A percentile compares a stretch with the other conserved stretches of the same genome.
These are phyloP conservation scores for Sapayoa aenigma DNA, from an alignment of 2,113 vertebrate genomes.

Conservation along the genomic window DNA sequence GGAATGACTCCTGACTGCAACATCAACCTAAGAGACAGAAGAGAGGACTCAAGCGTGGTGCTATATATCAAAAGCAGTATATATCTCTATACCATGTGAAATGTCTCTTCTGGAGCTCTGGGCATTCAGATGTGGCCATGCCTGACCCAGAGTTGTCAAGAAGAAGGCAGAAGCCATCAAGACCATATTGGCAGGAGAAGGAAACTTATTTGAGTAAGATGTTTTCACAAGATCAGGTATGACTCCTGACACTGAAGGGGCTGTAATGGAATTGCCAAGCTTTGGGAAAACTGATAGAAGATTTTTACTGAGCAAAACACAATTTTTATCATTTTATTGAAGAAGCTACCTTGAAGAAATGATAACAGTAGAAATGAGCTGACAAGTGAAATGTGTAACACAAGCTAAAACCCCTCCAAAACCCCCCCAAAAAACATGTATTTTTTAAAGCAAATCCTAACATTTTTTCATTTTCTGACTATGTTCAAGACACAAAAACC, in stretches of 20 bases:
- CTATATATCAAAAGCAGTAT: not conserved
- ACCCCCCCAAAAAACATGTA: too few relatives aligned
- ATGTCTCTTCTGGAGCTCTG: not conserved
- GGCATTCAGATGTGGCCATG: not conserved
- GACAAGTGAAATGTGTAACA: not conserved
- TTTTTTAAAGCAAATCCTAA: not conserved
- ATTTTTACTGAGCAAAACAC: not conserved
- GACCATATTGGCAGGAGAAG: not conserved
- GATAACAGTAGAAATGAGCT: not conserved
- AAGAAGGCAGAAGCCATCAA: not conserved
- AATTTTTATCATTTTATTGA: not conserved
- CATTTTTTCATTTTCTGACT: not conserved
- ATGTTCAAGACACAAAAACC: not conserved
- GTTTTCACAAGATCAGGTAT: not conserved
- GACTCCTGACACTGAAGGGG: not conserved
- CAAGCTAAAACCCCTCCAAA: not conserved
- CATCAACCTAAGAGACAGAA: not conserved
- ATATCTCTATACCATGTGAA: not conserved
- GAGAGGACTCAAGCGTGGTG: not conserved
- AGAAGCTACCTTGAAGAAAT: not conserved
- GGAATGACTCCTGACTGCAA: not conserved
- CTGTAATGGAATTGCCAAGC: not conserved
- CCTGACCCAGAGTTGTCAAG: not conserved
- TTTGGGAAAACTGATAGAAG: not conserved
- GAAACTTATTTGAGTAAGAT: not conserved